Conservation (phyloP, 2,797 vertebrate genomes). For the Lindbergichthys nudifrons region DNA sequence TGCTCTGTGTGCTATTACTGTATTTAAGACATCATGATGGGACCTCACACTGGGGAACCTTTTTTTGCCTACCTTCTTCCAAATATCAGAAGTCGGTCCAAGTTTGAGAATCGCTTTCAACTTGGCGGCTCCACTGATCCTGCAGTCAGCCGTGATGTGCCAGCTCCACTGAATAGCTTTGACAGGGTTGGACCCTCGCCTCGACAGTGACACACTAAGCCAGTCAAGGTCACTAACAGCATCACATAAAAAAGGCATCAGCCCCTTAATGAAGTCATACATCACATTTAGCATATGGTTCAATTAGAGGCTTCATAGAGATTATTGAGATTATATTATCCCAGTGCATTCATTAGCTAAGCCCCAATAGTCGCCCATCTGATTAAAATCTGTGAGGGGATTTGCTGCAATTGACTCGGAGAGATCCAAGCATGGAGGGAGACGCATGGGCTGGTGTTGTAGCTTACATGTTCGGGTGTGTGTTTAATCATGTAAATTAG, state of each 20-base stretch:
- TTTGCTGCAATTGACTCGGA: constrained; percentile 71
- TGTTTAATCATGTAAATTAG: constrained; percentile 35
- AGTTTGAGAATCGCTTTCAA: constrained; percentile 59
- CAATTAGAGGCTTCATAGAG: constrained; percentile 77
- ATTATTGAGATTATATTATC: constrained; percentile 82
- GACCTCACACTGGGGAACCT: constrained; percentile 19
- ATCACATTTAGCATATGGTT: constrained; percentile 79
- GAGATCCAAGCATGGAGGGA: constrained; percentile 49
- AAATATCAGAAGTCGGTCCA: constrained; percentile 44
- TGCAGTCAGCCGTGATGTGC: constrained; percentile 47
- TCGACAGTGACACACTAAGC: constrained; percentile 59
- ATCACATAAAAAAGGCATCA: constrained; percentile 68
- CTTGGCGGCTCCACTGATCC: constrained; percentile 49
- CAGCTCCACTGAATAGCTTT: constrained; percentile 59
- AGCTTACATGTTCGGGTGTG: constrained; percentile 21
- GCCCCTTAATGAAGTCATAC: constrained; percentile 70
- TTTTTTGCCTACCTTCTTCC: constrained; percentile 27
- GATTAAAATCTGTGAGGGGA: constrained; percentile 72
- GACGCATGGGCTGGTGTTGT: constrained; percentile 32
- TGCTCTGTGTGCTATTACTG: constrained; percentile 10
- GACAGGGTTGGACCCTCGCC: constrained; percentile 68
- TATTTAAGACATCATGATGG: constrained; percentile 23
- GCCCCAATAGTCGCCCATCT: constrained; percentile 74
- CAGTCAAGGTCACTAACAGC: constrained; percentile 70
- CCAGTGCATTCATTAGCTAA: constrained; percentile 80